Evolutionary conservation across 2,113 vertebrate genomes (phyloP), one percentile per base, ranked within the genome.

Genomic region (Pollachius pollachius): DNA sequence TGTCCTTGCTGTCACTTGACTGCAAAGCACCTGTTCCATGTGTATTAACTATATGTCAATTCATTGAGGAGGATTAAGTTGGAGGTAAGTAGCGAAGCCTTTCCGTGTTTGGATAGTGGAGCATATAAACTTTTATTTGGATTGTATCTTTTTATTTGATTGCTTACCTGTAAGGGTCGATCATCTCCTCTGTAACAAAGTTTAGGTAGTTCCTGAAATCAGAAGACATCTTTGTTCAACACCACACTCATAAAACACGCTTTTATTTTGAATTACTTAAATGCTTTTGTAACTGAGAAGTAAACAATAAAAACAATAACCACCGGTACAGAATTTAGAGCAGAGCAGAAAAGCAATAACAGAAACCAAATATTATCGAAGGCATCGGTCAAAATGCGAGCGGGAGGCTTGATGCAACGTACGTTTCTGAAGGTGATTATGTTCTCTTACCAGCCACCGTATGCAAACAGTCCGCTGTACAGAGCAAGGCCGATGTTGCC

Each of bases 181-280:
- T 99, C 97, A 99, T 99, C 90, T 99, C 97, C 78, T 99, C 97
- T 0, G 96, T 98, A 23, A 99, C 97, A 65, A 99, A 97, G 80
- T 99, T 99, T 92, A 99, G 89, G 88, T 99, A 99, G 86, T 99
- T 99, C 97, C 97, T 99, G 85, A 1, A 87, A 88, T 63, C 13
- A 62, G 73, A 84, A 64, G 1, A 5, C 15, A 58, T 48, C 41
- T 48, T 48, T 12, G 11, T 48, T 48, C 41, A 11, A 48, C 12
- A 2, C 41, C 41, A 48, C 41, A 13, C 41, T 48, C 41, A 48
- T 11, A 48, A 48, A 48, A 48, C 12, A 59, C 30, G 19, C 15
- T 15, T 62, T 57, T 57, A 17, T 57, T 16, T 16, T 57, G 3
- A 57, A 57, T 5, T 13, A 5, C 16, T 57, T 5, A 17, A 57